Evolutionary conservation across 2,797 vertebrate genomes (phyloP).

Genomic region (Tokudaia tokunoshimensis): DNA sequence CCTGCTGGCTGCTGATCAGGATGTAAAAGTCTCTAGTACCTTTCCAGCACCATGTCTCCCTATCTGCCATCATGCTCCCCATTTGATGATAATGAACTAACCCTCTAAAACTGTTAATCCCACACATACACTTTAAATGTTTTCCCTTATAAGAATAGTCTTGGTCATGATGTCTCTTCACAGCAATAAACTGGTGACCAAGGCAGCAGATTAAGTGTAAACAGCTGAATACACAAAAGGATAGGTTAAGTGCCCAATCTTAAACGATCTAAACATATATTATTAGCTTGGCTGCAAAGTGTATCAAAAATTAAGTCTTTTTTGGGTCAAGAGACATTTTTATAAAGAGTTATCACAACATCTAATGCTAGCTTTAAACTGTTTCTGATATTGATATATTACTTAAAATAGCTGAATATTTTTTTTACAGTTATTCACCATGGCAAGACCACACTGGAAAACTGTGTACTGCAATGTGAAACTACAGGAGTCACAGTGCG

Average conservation of each 20-base stretch:
- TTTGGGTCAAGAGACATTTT: not conserved
- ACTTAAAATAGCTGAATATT: slow-evolving; percentile 46
- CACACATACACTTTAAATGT: not conserved
- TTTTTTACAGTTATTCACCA: slow-evolving; percentile 91
- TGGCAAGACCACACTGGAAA: slow-evolving; percentile 94
- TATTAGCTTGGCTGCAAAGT: not conserved
- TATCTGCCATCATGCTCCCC: not conserved
- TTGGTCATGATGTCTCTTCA: not conserved
- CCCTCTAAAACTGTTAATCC: not conserved
- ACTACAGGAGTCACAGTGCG: slow-evolving; percentile 95
- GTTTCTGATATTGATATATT: not conserved
- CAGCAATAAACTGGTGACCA: not conserved
- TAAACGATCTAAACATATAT: not conserved
- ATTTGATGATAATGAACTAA: not conserved
- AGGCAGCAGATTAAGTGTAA: not conserved
- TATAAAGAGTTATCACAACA: not conserved
- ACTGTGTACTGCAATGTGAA: slow-evolving; percentile 97
- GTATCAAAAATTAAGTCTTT: not conserved
- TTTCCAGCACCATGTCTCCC: not conserved
- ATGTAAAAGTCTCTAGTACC: not conserved
- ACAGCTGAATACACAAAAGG: not conserved
- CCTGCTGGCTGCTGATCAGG: not conserved
- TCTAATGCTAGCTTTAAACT: not conserved
- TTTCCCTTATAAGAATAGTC: not conserved
- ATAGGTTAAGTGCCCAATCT: not conserved